These are phyloP conservation scores for Acholoe squamosa DNA, from an alignment of 2,888 invertebrate genomes.

Conservation along the genomic window DNA sequence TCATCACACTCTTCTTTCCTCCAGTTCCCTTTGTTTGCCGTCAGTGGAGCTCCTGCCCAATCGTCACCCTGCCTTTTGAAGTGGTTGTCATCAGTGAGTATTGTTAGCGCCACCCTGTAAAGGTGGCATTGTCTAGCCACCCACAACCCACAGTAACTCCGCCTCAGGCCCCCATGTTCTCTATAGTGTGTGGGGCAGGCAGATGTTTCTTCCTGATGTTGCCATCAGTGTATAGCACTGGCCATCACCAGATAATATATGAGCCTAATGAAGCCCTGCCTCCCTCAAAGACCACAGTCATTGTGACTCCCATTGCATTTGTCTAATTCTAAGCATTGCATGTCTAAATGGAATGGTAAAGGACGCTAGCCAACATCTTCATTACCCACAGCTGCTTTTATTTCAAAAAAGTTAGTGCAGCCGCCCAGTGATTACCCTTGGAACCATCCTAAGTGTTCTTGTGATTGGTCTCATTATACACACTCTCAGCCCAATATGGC, in stretches of 20 bases:
- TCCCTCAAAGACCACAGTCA: too few species aligned
- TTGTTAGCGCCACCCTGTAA: neutral
- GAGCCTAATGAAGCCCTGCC: neutral
- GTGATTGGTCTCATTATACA: too few species aligned
- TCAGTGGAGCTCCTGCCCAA: neutral
- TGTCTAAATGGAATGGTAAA: too few species aligned
- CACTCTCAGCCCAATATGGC: too few species aligned
- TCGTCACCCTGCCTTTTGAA: conserved; percentile 24
- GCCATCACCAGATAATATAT: neutral
- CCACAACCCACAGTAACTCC: neutral
- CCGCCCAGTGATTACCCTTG: too few species aligned
- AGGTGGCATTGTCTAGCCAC: conserved; percentile 5
- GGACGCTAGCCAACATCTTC: too few species aligned
- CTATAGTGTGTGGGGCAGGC: neutral
- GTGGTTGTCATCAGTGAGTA: conserved; percentile 37
- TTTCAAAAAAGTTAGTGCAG: too few species aligned
- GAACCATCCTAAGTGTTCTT: too few species aligned
- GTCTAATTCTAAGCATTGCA: too few species aligned
- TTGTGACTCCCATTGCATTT: too few species aligned
- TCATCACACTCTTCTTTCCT: too few species aligned
- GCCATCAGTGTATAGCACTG: neutral
- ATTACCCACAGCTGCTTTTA: too few species aligned
- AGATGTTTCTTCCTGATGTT: neutral
- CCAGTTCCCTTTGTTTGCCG: neutral
- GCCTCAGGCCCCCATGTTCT: conserved; percentile 18